These are phyloP conservation scores for Aspidoscelis tigris DNA, from an alignment of 2,113 vertebrate genomes.

Conservation along the genomic window DNA sequence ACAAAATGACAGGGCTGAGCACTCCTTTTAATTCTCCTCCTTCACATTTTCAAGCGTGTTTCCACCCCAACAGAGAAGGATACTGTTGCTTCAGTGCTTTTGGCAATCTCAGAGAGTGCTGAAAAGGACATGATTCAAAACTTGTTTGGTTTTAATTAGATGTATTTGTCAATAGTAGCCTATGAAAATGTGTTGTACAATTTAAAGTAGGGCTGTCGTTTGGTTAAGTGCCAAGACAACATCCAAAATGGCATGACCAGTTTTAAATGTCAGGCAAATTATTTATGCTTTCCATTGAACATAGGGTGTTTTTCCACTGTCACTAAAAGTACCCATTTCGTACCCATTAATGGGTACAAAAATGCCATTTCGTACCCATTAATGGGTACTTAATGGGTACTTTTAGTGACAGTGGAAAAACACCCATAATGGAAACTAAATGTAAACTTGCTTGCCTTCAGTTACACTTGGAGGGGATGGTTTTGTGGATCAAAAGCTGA, in stretches of 20 bases:
- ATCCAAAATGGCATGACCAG: conserved; percentile 55
- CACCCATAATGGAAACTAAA: neutral
- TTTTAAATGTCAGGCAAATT: conserved; percentile 54
- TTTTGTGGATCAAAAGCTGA: neutral
- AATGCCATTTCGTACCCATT: too few species aligned
- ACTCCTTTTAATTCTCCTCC: conserved; percentile 54
- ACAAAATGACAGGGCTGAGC: conserved; percentile 72
- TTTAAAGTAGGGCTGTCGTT: conserved; percentile 40
- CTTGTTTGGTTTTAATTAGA: neutral
- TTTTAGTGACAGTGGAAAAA: too few species aligned
- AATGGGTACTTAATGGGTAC: too few species aligned
- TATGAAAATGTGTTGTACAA: conserved; percentile 22
- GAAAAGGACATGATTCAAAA: conserved; percentile 25
- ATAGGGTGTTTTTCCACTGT: neutral
- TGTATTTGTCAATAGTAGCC: neutral
- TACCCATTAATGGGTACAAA: too few species aligned
- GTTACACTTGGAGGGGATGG: neutral
- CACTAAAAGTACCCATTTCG: too few species aligned
- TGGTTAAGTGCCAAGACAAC: conserved; percentile 41
- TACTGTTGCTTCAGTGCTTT: neutral
- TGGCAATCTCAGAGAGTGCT: conserved; percentile 22
- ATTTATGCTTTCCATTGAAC: conserved; percentile 42
- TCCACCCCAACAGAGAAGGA: conserved; percentile 57
- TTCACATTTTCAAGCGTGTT: conserved; percentile 53
- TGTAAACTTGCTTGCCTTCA: conserved; percentile 33